These are phyloP conservation scores for Penelope pileata DNA, from an alignment of 2,113 vertebrate species.

Conservation along the genomic window DNA sequence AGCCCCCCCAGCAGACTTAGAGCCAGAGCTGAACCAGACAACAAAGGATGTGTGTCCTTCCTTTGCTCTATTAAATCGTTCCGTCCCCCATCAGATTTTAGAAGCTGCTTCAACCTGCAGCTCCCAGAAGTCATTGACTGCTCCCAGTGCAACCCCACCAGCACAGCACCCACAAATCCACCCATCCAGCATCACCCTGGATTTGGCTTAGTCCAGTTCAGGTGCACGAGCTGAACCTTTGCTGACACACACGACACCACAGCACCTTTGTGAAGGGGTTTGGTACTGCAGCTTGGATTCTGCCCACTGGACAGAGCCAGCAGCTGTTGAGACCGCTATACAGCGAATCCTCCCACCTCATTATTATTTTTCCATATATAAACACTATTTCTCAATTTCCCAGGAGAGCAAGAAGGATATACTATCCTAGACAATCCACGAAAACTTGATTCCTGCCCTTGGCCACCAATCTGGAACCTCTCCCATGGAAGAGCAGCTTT, in stretches of 20 bases:
- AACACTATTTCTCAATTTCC: neutral
- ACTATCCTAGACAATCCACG: neutral
- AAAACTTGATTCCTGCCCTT: neutral
- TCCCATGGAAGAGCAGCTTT: neutral
- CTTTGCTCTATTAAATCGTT: neutral
- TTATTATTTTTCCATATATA: no score
- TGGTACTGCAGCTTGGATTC: neutral
- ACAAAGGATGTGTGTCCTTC: neutral
- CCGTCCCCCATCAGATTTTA: neutral
- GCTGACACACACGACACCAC: neutral
- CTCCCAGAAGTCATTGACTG: neutral
- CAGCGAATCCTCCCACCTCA: neutral
- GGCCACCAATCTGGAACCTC: neutral
- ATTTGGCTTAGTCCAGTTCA: neutral
- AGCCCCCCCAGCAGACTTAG: neutral
- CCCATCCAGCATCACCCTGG: neutral
- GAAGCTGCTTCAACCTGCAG: neutral
- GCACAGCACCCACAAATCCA: neutral
- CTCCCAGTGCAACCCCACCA: neutral
- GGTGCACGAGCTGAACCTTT: neutral
- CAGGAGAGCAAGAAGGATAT: neutral
- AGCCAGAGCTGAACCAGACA: neutral
- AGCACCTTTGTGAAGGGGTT: neutral
- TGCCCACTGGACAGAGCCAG: neutral
- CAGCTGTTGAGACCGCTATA: neutral